Base-by-base conservation (phyloP, 2,888 invertebrate species). In the Mamestra brassicae region DNA sequence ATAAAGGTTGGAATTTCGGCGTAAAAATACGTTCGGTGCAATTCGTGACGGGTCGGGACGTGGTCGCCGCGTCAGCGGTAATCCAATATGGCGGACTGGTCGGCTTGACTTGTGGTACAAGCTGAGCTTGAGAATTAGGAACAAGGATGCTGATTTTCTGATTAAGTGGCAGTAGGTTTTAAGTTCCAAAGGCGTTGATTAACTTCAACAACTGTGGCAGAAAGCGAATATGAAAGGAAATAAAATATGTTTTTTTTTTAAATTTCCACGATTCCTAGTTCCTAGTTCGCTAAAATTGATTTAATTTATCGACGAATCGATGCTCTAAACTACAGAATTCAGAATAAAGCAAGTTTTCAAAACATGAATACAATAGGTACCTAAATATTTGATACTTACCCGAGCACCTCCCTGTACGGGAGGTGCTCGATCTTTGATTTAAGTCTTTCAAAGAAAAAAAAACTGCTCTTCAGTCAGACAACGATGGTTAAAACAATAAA, bases 71-170 rank as follows among this genome's bases (percentile, higher is more conserved):
- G 93, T 94, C 94, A 94, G 85, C 92, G 88, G 92, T 94, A 93
- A 94, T 94, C 92, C 94, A 94, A 94, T 95, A 94, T 93, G 92
- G 92, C 88, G 85, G 86, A 26, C 83, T 87, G 89, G 90, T 87
- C 77, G 74, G 74, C 60, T 34, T 11, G 34, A 42, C 10, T 52
- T 75, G 73, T 89, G 91, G 84, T 75, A 52, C 87, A 89, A 90
- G 83, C 75, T 55, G 50, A 71, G 63, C 11, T 58, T 8, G 47
- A 17, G 2, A 34, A 61, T 10, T 26, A 1, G 13, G 0, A 10
- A 26, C 4, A 60, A n/a, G 38, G n/a, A n/a, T 42, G 38, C n/a
- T 2, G 13, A 4, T 65, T 52, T 66, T 38, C 4, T n/a, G 26
- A 26, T 26, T 26, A 26, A 26, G 26, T 26, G 26, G 4, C 15